phyloP scores from a whole-genome alignment of 2,113 vertebrate species.

The Oenanthe oenanthe region DNA sequence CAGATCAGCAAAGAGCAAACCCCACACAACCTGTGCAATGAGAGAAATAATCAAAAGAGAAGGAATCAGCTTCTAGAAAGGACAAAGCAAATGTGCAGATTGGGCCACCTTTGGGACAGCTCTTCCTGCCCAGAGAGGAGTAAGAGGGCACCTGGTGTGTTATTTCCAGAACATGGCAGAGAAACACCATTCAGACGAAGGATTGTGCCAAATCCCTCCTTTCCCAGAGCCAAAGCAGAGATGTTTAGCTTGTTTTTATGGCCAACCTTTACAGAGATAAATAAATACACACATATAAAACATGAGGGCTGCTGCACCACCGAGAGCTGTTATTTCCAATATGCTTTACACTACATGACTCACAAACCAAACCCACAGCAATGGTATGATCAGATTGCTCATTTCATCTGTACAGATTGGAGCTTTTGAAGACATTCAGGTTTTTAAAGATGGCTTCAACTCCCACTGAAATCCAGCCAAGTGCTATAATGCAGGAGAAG shows the following conservation, averaged over 20 bases:
- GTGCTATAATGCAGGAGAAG: background rate
- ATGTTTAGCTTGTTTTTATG: background rate
- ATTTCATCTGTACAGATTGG: background rate
- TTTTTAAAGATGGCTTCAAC: constrained; percentile 8
- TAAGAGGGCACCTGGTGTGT: background rate
- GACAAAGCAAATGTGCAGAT: background rate
- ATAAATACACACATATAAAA: background rate
- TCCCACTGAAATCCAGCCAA: constrained; percentile 33
- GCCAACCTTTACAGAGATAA: background rate
- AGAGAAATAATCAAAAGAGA: background rate
- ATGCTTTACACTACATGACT: background rate
- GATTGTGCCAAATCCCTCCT: background rate
- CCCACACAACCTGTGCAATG: background rate
- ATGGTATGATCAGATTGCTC: background rate
- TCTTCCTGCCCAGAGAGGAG: background rate
- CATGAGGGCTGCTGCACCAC: background rate
- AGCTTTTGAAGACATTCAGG: background rate
- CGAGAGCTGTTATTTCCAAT: background rate
- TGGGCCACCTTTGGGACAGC: background rate
- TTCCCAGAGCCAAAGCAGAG: background rate
- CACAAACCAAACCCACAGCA: background rate
- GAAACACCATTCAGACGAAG: background rate
- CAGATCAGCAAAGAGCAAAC: background rate
- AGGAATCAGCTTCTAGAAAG: background rate
- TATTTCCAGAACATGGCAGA: background rate